These are phyloP conservation scores for Ericerus pela DNA, from an alignment of 1,140 invertebrate species.

Conservation along the genomic window DNA sequence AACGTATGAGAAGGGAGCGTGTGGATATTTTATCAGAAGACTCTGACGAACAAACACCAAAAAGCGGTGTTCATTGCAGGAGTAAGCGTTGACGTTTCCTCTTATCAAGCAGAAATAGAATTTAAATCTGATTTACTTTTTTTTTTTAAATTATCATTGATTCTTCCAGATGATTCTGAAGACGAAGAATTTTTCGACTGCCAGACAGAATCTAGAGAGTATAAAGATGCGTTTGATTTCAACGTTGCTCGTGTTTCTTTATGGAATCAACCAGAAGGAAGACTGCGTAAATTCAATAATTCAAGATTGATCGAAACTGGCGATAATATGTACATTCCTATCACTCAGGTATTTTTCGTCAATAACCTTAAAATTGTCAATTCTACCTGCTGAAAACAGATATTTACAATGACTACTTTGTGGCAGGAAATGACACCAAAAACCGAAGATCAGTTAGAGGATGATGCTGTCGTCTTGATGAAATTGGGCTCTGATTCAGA, in stretches of 20 bases:
- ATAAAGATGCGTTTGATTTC: background rate
- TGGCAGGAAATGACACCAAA: slow-evolving; percentile 73
- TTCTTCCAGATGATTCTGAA: slow-evolving; percentile 38
- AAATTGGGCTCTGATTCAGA: slow-evolving; percentile 71
- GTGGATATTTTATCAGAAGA: slow-evolving; percentile 26
- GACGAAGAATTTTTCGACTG: slow-evolving; percentile 81
- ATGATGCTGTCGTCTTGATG: slow-evolving; percentile 78
- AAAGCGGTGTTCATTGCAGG: too few relatives aligned
- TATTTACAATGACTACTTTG: background rate
- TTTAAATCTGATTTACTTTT: background rate
- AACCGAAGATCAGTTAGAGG: slow-evolving; percentile 91
- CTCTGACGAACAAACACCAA: slow-evolving; percentile 10
- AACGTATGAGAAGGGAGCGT: slow-evolving; percentile 43
- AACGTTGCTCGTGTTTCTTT: background rate
- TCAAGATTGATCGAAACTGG: slow-evolving; percentile 49
- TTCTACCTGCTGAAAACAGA: background rate
- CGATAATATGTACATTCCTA: slow-evolving; percentile 64
- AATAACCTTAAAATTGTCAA: background rate
- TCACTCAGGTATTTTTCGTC: slow-evolving; percentile 49
- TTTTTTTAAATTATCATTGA: background rate
- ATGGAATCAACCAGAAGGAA: slow-evolving; percentile 54
- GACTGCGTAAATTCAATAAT: slow-evolving; percentile 49
- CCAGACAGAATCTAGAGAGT: slow-evolving; percentile 5
- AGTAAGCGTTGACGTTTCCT: too few relatives aligned
- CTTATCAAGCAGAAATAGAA: too few relatives aligned